Percentiles rank a stretch among this genome's conserved stretches.
Evolutionary conservation across 2,888 invertebrate species (phyloP).

Genomic region (Melitaea athalia): DNA sequence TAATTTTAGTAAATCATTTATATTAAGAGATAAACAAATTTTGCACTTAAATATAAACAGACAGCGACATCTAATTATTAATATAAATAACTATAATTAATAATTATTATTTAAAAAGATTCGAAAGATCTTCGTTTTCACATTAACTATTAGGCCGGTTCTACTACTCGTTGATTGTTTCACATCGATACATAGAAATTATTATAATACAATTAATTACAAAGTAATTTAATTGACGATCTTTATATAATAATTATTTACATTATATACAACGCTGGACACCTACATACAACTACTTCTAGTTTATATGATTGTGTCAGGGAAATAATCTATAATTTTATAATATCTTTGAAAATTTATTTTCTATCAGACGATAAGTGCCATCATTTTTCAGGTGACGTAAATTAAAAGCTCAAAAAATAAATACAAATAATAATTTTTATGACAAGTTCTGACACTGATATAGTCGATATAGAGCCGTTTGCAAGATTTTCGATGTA

Average conservation of each 20-base stretch:
- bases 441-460: too few relatives aligned
- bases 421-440: too few relatives aligned
- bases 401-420: too few relatives aligned
- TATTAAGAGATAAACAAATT: conserved; percentile 15
- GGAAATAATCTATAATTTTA: background rate
- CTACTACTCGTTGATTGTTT: conserved; percentile 75
- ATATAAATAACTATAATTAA: conserved; percentile 17
- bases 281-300: background rate
- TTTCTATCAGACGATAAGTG: too few relatives aligned
- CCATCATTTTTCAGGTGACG: too few relatives aligned
- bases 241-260: conserved; percentile 30
- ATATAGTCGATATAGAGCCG: too few relatives aligned
- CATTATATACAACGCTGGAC: conserved; percentile 28
- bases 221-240: conserved; percentile 31
- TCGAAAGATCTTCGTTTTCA: conserved; percentile 46
- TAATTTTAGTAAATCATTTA: background rate
- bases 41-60: conserved; percentile 3
- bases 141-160: conserved; percentile 78
- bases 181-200: background rate
- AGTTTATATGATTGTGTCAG: background rate
- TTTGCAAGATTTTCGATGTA: too few relatives aligned
- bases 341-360: too few relatives aligned
- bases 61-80: conserved; percentile 7
- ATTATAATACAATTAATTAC: conserved; percentile 26
- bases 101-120: conserved; percentile 19